phyloP scores from a whole-genome alignment of 2,113 vertebrate genomes.

The Solea senegalensis region DNA sequence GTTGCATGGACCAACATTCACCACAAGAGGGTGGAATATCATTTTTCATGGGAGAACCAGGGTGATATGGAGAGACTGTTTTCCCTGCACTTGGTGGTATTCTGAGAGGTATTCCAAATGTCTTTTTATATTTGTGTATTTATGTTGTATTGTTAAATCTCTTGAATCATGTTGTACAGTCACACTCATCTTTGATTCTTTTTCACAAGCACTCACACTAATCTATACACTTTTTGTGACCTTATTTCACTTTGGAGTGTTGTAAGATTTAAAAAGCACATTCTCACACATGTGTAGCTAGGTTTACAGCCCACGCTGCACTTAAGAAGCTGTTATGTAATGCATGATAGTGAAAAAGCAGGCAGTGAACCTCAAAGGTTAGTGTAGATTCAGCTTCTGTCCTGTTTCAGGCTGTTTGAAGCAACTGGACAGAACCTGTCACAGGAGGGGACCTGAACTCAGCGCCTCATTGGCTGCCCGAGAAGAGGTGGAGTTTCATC shows the following conservation, averaged over 20 bases:
- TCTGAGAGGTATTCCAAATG: background rate
- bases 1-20: constrained; percentile 26
- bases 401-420: constrained; percentile 44
- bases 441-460: constrained; percentile 40
- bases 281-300: background rate
- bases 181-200: too few species aligned
- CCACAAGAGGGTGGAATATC: constrained; percentile 37
- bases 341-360: background rate
- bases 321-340: constrained; percentile 13
- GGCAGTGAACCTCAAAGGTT: constrained; percentile 28
- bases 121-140: background rate
- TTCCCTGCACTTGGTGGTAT: background rate
- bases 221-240: too few species aligned
- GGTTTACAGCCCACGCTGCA: background rate
- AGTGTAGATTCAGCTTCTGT: background rate
- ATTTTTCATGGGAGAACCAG: background rate
- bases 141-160: background rate
- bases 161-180: too few species aligned
- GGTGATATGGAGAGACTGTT: background rate
- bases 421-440: constrained; percentile 45
- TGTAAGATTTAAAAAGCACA: background rate
- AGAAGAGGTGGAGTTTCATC: constrained; percentile 42
- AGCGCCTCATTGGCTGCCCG: constrained; percentile 60
- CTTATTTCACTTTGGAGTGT: too few species aligned
- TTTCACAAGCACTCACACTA: too few species aligned